phyloP scores from a whole-genome alignment of 2,113 vertebrate species.

The Peromyscus polionotus region DNA sequence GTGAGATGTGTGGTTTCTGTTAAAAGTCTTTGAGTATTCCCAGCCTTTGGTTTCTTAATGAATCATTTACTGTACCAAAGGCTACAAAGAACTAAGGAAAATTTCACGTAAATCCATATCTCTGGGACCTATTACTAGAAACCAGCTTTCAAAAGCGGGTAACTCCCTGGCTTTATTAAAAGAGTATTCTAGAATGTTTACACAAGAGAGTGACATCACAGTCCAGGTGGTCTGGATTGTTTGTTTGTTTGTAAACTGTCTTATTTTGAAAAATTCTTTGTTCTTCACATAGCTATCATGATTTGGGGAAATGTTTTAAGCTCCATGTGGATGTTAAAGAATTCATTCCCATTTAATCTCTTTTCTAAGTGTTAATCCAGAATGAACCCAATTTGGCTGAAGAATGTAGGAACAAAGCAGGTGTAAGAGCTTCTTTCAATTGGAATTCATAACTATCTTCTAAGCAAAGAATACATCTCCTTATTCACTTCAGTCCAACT shows the following conservation, averaged over 20 bases:
- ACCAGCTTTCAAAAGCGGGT: conserved; percentile 76
- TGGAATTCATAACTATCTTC: conserved; percentile 33
- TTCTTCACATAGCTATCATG: conserved; percentile 10
- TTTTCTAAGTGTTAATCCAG: background rate
- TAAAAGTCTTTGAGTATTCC: conserved; percentile 84
- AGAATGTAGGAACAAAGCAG: background rate
- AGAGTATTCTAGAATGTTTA: conserved; percentile 70
- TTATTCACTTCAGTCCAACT: background rate
- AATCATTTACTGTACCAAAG: conserved; percentile 78
- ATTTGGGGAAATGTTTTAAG: conserved; percentile 3
- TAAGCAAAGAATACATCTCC: background rate
- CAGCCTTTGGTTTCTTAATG: conserved; percentile 80
- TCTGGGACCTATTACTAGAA: conserved; percentile 72
- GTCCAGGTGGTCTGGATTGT: background rate
- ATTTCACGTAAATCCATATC: conserved; percentile 72
- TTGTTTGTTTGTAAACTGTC: conserved; percentile 56
- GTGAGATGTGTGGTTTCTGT: conserved; percentile 84
- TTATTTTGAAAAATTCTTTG: conserved; percentile 38
- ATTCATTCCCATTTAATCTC: background rate
- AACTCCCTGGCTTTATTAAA: conserved; percentile 60
- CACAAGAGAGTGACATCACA: conserved; percentile 66
- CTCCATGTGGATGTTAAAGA: conserved; percentile 7
- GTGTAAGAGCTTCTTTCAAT: background rate
- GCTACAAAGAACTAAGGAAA: conserved; percentile 77
- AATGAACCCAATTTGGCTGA: background rate